A percentile compares a stretch with the other conserved stretches of the same genome.
Evolutionary conservation across 2,113 vertebrate genomes (phyloP).

Genomic region (Zonotrichia leucophrys): DNA sequence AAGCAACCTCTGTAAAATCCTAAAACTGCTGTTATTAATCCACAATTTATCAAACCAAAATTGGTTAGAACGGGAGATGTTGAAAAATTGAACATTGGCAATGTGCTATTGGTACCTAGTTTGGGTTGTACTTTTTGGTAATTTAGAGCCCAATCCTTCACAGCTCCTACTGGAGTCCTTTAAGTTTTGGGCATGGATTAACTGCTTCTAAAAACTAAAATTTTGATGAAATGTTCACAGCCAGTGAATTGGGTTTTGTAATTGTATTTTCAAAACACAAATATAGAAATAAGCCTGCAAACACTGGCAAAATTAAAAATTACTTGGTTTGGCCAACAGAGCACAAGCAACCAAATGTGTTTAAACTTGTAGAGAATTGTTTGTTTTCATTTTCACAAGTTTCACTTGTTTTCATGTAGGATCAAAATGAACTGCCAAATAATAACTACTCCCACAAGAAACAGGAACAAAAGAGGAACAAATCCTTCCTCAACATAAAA

Average conservation of each 20-base stretch:
- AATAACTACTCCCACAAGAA: neutral
- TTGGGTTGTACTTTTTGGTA: neutral
- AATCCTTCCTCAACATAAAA: neutral
- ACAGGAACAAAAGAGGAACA: neutral
- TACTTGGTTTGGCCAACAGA: neutral
- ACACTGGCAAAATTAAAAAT: neutral
- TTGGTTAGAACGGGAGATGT: neutral
- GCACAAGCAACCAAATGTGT: neutral
- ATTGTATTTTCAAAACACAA: neutral
- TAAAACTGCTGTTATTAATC: neutral
- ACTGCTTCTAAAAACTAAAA: neutral
- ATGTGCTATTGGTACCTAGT: neutral
- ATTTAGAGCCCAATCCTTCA: neutral
- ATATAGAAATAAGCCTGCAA: neutral
- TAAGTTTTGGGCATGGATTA: neutral
- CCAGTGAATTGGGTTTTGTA: neutral
- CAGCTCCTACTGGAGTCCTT: neutral
- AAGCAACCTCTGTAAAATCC: neutral
- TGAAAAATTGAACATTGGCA: rapidly evolving
- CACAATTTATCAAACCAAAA: neutral
- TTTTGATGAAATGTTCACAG: neutral
- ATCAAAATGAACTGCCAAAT: neutral
- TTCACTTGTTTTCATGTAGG: neutral
- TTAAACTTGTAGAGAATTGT: neutral
- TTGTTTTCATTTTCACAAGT: neutral